Percentiles rank a stretch among this genome's conserved stretches.
phyloP scores from a whole-genome alignment of 2,888 invertebrate genomes.

The Phengaris arion region DNA sequence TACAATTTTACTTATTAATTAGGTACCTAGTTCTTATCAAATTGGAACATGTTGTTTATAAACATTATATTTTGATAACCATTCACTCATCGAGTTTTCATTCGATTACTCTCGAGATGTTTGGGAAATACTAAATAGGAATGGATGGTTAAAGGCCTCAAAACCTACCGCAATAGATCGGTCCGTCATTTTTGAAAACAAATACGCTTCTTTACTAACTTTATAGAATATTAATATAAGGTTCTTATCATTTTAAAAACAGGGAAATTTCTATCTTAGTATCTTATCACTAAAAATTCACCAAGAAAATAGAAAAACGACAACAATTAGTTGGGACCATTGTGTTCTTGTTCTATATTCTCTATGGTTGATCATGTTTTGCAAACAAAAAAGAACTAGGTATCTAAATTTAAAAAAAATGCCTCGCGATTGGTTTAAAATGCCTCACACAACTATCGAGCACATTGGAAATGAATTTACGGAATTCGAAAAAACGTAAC shows the following conservation, averaged over 20 bases:
- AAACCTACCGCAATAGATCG: conserved; percentile 66
- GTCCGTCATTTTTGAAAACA: conserved; percentile 53
- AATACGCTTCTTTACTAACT: neutral
- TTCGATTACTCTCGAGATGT: conserved; percentile 39
- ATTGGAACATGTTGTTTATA: neutral
- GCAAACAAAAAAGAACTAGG: too few species aligned
- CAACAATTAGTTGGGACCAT: conserved; percentile 64
- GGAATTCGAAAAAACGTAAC: too few species aligned
- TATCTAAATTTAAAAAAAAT: too few species aligned
- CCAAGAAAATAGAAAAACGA: conserved; percentile 42
- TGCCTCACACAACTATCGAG: too few species aligned
- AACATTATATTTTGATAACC: conserved; percentile 3
- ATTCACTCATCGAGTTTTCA: conserved; percentile 36
- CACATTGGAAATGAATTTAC: too few species aligned
- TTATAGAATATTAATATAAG: neutral
- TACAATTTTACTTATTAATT: too few species aligned
- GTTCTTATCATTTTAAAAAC: neutral
- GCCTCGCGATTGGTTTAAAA: too few species aligned
- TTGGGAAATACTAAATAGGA: neutral
- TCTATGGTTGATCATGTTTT: neutral
- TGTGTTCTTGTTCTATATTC: neutral
- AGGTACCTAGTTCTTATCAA: neutral
- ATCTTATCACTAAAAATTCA: conserved; percentile 9
- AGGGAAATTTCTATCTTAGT: neutral
- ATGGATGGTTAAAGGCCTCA: conserved; percentile 33